A percentile compares a stretch with the other conserved stretches of the same genome.
Evolutionary conservation across 2,888 invertebrate species (phyloP).

Genomic region (Cephalotes varians): DNA sequence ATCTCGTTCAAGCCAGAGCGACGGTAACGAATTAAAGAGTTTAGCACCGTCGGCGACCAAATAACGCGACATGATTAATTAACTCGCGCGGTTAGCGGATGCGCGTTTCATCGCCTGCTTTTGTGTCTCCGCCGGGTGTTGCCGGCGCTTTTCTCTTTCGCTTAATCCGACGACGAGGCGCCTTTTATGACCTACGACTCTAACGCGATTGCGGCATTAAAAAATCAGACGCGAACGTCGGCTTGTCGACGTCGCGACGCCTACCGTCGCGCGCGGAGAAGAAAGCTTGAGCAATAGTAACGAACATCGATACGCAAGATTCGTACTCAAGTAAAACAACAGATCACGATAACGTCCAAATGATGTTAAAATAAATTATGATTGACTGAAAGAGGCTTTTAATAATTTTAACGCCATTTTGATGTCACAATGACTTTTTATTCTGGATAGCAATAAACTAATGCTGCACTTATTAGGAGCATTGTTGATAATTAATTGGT

Average conservation of each 20-base stretch:
- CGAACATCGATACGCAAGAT: not conserved
- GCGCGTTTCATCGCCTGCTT: not conserved
- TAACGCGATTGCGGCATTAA: conserved; percentile 40
- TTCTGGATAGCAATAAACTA: too few relatives aligned
- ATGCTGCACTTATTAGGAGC: not conserved
- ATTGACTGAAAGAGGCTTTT: too few relatives aligned
- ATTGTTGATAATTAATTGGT: not conserved
- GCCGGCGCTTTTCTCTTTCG: not conserved
- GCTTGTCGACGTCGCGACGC: not conserved
- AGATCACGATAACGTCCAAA: too few relatives aligned
- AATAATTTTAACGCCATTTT: too few relatives aligned
- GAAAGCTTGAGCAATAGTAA: conserved; percentile 21
- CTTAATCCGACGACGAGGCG: not conserved
- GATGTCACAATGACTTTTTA: too few relatives aligned
- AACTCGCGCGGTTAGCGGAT: conserved; percentile 11
- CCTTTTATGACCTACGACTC: conserved; percentile 18
- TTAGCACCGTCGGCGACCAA: conserved; percentile 29
- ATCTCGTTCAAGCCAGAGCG: not conserved
- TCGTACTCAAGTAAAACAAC: not conserved
- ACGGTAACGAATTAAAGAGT: conserved; percentile 62
- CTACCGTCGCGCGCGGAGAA: not conserved
- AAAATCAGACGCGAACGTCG: conserved; percentile 25
- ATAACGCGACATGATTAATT: conserved; percentile 57
- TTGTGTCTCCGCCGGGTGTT: not conserved
- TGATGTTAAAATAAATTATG: too few relatives aligned